Percentiles rank a stretch among this genome's conserved stretches.
phyloP scores from a whole-genome alignment of 2,888 invertebrate species.

The Dusona sp. region DNA sequence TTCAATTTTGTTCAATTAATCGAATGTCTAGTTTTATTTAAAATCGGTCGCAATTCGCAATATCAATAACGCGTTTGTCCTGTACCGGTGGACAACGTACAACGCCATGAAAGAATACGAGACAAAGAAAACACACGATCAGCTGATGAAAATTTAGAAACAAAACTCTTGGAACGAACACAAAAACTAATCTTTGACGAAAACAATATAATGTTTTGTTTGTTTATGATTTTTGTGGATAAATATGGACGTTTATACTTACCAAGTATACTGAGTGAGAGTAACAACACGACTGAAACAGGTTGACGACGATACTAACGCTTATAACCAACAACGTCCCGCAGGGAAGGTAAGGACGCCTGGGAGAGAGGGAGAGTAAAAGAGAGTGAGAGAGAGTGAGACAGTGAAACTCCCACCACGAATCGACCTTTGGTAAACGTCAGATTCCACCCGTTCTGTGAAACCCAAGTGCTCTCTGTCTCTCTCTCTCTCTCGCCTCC shows the following conservation, averaged over 20 bases:
- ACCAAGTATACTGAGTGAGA: slow-evolving; percentile 81
- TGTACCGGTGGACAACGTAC: neutral
- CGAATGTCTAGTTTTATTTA: neutral
- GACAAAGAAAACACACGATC: slow-evolving; percentile 8
- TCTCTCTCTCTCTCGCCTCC: slow-evolving; percentile 5
- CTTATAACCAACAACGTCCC: slow-evolving; percentile 78
- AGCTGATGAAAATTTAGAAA: neutral
- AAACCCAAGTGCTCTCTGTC: slow-evolving; percentile 7
- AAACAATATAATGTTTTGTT: neutral
- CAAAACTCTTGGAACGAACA: neutral
- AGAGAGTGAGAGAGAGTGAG: slow-evolving; percentile 9
- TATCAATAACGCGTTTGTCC: neutral
- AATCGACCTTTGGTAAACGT: slow-evolving; percentile 46
- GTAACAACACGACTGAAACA: slow-evolving; percentile 82
- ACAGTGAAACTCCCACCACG: slow-evolving; percentile 51
- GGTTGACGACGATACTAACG: slow-evolving; percentile 74
- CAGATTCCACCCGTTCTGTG: slow-evolving; percentile 39
- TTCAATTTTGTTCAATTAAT: neutral
- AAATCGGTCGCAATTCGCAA: neutral
- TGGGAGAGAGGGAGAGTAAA: slow-evolving; percentile 14
- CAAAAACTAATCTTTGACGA: neutral
- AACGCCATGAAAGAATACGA: neutral
- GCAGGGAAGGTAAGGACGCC: slow-evolving; percentile 70
- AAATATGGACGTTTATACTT: slow-evolving; percentile 70
- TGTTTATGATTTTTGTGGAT: neutral